Evolutionary conservation across 1,140 invertebrate genomes (phyloP), one percentile per base, ranked within the genome.

Genomic region (Nephila pilipes): DNA sequence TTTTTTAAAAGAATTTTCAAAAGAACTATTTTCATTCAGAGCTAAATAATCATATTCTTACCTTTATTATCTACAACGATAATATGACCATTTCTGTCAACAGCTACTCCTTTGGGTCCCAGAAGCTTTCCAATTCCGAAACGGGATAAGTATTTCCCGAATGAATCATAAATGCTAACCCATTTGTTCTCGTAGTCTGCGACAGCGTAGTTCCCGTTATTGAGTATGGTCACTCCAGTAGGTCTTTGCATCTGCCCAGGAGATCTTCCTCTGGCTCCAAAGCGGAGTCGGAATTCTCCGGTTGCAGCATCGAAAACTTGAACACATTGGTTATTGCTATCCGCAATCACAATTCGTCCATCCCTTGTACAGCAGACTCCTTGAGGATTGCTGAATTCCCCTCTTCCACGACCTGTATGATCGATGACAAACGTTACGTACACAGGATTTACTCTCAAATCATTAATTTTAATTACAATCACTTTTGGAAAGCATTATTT

Each of bases 71-170:
- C 96, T 6, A 96, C 96, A n/a, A 97, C 96, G 79, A 99, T 97
- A 92, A 99, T 97, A 93, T 98, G 97, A 14, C 98, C 98, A 85
- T 98, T 97, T 94, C 97, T 97, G 95, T 99, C 98, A 75, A 98
- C 97, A 85, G 97, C 97, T 10, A 99, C 96, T n/a, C 98, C 98
- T 94, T 93, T 94, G 8, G 93, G 93, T 87, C 95, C 96, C n/a
- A 96, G 94, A 29, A 97, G 95, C 94, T 96, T 96, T 85, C 96
- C 96, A 87, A 95, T 95, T 14, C 96, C 96, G 75, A 97, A 95
- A 93, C 96, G 95, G 89, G 95, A 96, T 57, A 96, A 94, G 94
- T 96, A 97, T 94, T 96, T 96, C 22, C 96, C 96, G 32, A n/a
- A 58, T 2, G 95, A 95, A 89, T 96, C 95, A 94, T 96, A 96